A percentile compares a stretch with the other conserved stretches of the same genome.
Evolutionary conservation across 2,113 vertebrate genomes (phyloP).

Genomic region (Dolichotis patagonum): DNA sequence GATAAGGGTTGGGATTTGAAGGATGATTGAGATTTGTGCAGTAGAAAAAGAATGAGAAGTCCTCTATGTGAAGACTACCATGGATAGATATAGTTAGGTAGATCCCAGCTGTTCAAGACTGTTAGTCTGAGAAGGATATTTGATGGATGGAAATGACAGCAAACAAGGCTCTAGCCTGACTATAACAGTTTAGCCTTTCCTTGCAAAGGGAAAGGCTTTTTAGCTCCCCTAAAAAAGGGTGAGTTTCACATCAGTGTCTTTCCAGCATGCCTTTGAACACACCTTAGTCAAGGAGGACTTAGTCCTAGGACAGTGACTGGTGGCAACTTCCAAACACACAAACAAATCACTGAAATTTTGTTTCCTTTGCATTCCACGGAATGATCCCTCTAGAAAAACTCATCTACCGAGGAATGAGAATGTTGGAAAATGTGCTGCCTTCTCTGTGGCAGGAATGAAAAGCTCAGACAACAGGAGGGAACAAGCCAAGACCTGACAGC

Average conservation of each 20-base stretch:
- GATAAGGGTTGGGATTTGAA: background rate
- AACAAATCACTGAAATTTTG: background rate
- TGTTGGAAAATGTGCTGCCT: conserved; percentile 67
- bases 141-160: background rate
- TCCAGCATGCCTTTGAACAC: conserved; percentile 4
- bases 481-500: conserved; percentile 67
- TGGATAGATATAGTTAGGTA: background rate
- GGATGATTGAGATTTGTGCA: background rate
- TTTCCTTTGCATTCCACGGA: background rate
- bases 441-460: conserved; percentile 43
- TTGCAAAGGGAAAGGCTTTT: background rate
- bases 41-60: background rate
- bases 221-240: background rate
- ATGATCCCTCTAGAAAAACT: conserved; percentile 31
- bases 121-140: background rate
- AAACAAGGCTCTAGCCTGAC: conserved; percentile 14
- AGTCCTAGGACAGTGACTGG: background rate
- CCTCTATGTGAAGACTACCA: background rate
- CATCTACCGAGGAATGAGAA: conserved; percentile 35
- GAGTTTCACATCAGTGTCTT: background rate
- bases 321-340: background rate
- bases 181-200: conserved; percentile 42
- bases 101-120: background rate
- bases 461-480: conserved; percentile 66
- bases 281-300: background rate